phyloP scores from a whole-genome alignment of 2,797 vertebrate genomes.

The Catharus ustulatus region DNA sequence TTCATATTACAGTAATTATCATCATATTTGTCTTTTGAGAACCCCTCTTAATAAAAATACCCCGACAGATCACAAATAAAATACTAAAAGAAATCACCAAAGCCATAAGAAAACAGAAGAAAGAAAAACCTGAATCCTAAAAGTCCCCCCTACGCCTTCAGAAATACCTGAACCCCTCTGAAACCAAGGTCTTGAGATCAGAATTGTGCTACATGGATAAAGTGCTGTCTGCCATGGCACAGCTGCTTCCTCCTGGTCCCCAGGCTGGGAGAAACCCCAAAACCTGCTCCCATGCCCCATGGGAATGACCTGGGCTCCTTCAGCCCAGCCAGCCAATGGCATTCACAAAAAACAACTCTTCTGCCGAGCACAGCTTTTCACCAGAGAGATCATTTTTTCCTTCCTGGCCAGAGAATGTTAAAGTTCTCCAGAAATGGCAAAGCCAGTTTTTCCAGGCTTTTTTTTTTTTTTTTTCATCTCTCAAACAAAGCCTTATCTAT shows the following conservation, averaged over 20 bases:
- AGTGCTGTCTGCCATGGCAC: neutral
- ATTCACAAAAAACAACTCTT: neutral
- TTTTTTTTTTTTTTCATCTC: neutral
- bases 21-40: neutral
- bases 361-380: neutral
- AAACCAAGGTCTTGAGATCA: neutral
- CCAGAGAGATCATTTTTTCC: neutral
- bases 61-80: neutral
- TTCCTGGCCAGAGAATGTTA: neutral
- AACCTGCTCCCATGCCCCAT: neutral
- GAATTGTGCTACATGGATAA: neutral
- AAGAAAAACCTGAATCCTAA: neutral
- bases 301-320: neutral
- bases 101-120: neutral
- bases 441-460: constrained; percentile 26
- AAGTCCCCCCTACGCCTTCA: neutral
- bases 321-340: neutral
- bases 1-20: neutral
- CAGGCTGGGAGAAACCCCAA: neutral
- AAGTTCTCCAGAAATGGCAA: constrained; percentile 1
- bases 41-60: neutral
- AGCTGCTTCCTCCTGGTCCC: neutral
- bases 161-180: neutral
- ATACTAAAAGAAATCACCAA: neutral
- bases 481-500: constrained; percentile 47